These are phyloP conservation scores for Pardalotus punctatus DNA, from an alignment of 2,113 vertebrate genomes.

Conservation along the genomic window DNA sequence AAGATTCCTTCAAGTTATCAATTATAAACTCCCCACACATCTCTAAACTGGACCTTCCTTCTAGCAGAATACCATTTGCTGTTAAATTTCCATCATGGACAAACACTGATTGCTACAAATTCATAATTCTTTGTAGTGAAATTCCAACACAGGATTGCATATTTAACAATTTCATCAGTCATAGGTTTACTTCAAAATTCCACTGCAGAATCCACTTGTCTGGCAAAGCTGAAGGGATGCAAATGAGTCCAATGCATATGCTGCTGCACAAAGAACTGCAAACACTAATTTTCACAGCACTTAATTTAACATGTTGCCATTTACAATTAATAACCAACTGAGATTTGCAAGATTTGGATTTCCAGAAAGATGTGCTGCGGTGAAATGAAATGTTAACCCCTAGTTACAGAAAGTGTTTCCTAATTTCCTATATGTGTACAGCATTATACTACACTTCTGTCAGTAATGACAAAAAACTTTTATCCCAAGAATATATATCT, in stretches of 20 bases:
- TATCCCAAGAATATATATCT: not conserved
- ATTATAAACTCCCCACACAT: not conserved
- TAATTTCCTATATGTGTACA: not conserved
- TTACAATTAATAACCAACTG: not conserved
- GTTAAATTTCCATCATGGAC: not conserved
- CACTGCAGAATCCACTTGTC: not conserved
- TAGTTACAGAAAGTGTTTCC: not conserved
- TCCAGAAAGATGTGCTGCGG: not conserved
- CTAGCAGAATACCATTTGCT: not conserved
- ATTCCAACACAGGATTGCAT: not conserved
- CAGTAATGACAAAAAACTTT: not conserved
- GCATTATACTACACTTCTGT: not conserved
- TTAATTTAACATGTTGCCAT: constrained; percentile 9
- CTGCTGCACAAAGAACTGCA: not conserved
- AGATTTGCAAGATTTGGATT: not conserved
- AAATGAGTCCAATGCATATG: not conserved
- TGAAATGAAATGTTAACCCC: not conserved
- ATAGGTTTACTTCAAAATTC: not conserved
- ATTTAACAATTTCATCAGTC: not conserved
- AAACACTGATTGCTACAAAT: not conserved
- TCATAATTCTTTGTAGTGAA: not conserved
- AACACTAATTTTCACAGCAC: constrained; percentile 7
- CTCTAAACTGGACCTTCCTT: not conserved
- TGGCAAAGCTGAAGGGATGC: not conserved
- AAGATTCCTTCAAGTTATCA: not conserved